Percentiles rank a stretch among this genome's conserved stretches.
phyloP scores from a whole-genome alignment of 1,140 invertebrate species.

The Drosophila yakuba region DNA sequence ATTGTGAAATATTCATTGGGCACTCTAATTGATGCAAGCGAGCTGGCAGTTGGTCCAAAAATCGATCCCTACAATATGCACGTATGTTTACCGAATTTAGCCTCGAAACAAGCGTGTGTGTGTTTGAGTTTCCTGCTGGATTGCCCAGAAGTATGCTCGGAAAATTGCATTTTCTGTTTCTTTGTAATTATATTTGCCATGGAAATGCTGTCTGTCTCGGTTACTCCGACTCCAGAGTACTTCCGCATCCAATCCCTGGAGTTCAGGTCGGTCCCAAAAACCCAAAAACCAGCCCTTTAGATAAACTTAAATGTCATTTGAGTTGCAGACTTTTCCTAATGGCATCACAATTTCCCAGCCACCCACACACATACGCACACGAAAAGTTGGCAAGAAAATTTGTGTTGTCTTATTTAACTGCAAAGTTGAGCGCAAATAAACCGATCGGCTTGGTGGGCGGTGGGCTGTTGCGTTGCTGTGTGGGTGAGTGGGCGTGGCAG shows the following conservation, averaged over 20 bases:
- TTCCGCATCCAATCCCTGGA: conserved; percentile 17
- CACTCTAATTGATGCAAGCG: conserved; percentile 68
- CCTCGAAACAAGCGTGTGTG: neutral
- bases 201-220: conserved; percentile 52
- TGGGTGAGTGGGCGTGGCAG: conserved; percentile 50
- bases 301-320: conserved; percentile 77
- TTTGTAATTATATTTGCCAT: conserved; percentile 73
- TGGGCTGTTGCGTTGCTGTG: neutral
- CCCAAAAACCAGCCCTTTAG: neutral
- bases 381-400: conserved; percentile 45
- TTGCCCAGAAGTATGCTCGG: conserved; percentile 31
- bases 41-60: conserved; percentile 9
- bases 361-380: conserved; percentile 14
- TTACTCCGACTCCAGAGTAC: conserved; percentile 16
- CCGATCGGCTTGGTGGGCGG: conserved; percentile 32
- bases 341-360: conserved; percentile 73
- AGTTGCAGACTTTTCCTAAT: conserved; percentile 77
- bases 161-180: conserved; percentile 50
- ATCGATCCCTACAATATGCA: conserved; percentile 24
- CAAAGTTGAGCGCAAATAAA: conserved; percentile 74
- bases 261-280: neutral
- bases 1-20: conserved; percentile 65
- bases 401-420: conserved; percentile 70
- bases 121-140: neutral
- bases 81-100: conserved; percentile 22